These are phyloP conservation scores for Podilymbus podiceps DNA, from an alignment of 2,113 vertebrate genomes.

Conservation along the genomic window DNA sequence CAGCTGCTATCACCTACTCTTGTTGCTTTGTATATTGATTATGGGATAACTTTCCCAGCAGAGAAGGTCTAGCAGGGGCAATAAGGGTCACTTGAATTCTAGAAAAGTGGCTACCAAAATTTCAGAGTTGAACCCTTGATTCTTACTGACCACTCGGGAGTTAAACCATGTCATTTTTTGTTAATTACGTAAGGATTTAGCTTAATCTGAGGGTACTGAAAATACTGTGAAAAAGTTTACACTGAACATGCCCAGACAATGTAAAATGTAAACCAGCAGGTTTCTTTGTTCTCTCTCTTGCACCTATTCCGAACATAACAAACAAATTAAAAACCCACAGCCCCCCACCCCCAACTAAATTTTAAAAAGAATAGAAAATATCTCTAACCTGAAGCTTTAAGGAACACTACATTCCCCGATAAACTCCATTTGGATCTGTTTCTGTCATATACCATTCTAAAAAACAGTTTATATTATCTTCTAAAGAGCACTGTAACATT, in stretches of 20 bases:
- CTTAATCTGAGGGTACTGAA: not conserved
- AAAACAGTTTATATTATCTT: not conserved
- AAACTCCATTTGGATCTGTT: not conserved
- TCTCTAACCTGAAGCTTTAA: not conserved
- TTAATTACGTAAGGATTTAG: not conserved
- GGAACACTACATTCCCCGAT: not conserved
- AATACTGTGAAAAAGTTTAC: not conserved
- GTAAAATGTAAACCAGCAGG: not conserved
- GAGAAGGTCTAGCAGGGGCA: not conserved
- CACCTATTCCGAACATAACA: not conserved
- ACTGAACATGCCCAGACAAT: not conserved
- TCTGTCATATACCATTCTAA: not conserved
- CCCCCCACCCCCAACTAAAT: rapidly evolving
- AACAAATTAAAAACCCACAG: not conserved
- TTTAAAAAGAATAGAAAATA: not conserved
- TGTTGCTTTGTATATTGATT: not conserved
- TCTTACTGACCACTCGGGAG: not conserved
- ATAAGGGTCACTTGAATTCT: not conserved
- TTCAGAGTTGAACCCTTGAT: not conserved
- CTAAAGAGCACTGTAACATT: not conserved
- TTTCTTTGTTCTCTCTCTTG: not conserved
- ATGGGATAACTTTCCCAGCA: not conserved
- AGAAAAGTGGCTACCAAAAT: not conserved
- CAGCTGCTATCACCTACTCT: not conserved
- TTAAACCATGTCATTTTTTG: not conserved